These are phyloP conservation scores for Nesidiocoris tenuis DNA, from an alignment of 2,888 invertebrate species.

Conservation along the genomic window DNA sequence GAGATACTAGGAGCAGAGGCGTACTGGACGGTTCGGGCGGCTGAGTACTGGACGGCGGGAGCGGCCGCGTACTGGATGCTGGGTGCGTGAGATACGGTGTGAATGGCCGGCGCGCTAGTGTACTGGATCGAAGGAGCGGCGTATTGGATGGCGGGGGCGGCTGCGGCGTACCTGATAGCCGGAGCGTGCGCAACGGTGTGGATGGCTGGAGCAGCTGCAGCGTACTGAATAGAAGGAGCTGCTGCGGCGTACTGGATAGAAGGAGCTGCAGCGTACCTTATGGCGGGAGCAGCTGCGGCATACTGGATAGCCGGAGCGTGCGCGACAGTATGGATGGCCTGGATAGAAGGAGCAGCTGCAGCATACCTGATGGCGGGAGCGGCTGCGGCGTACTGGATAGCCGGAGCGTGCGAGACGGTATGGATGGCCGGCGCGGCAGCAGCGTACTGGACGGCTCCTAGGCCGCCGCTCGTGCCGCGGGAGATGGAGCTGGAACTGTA, in stretches of 20 bases:
- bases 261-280: constrained; percentile 35
- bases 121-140: no score
- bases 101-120: no score
- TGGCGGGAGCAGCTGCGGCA: constrained; percentile 22
- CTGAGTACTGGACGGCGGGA: constrained; percentile 8
- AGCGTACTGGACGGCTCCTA: constrained; percentile 26
- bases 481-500: constrained; percentile 42
- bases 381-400: constrained; percentile 38
- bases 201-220: constrained; percentile 15
- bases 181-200: constrained; percentile 34
- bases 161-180: constrained; percentile 36
- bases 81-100: constrained; percentile 39
- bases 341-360: constrained; percentile 19
- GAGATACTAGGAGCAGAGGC: no score
- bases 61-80: constrained; percentile 38
- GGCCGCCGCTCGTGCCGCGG: constrained; percentile 44
- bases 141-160: constrained; percentile 35
- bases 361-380: constrained; percentile 36
- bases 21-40: constrained; percentile 42
- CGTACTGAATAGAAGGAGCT: constrained; percentile 37
- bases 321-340: constrained; percentile 30
- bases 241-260: constrained; percentile 50
- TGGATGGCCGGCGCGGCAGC: constrained; percentile 39
- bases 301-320: constrained; percentile 42
- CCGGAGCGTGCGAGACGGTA: constrained; percentile 28